These are phyloP conservation scores for Mnemiopsis leidyi DNA, from an alignment of 37 sponge, comb jelly and placozoan genomes.

Conservation along the genomic window DNA sequence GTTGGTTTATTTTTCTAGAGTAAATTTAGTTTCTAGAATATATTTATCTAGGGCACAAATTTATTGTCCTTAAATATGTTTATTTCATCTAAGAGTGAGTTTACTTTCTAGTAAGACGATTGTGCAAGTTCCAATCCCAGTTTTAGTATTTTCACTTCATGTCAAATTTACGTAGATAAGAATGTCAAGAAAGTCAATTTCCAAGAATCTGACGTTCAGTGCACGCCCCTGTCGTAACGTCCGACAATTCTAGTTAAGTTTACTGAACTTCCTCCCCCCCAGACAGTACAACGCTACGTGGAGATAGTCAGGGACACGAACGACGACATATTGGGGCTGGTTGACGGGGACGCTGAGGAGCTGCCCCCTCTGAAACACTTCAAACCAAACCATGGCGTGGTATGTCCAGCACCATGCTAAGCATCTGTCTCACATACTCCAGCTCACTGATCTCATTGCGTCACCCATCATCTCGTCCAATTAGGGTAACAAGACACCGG, in stretches of 20 bases:
- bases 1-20: too few relatives aligned
- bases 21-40: too few relatives aligned
- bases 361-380: conserved; percentile 30
- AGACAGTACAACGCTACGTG: conserved; percentile 1
- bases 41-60: too few relatives aligned
- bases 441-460: not conserved
- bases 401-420: not conserved
- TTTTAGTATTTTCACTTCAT: too few relatives aligned
- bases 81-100: too few relatives aligned
- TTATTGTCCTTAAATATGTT: too few relatives aligned
- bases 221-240: too few relatives aligned
- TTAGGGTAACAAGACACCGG: not conserved
- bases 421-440: not conserved
- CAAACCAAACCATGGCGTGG: not conserved
- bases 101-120: too few relatives aligned
- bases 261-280: not conserved
- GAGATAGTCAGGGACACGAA: conserved; percentile 45
- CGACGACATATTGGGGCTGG: conserved; percentile 58
- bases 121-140: too few relatives aligned
- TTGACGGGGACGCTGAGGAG: not conserved
- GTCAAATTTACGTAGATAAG: not conserved
- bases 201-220: not conserved
- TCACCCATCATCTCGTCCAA: not conserved
- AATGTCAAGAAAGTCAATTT: not conserved
- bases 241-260: too few relatives aligned